phyloP scores from a whole-genome alignment of 2,113 vertebrate genomes.

The Notarius quadriscutis region DNA sequence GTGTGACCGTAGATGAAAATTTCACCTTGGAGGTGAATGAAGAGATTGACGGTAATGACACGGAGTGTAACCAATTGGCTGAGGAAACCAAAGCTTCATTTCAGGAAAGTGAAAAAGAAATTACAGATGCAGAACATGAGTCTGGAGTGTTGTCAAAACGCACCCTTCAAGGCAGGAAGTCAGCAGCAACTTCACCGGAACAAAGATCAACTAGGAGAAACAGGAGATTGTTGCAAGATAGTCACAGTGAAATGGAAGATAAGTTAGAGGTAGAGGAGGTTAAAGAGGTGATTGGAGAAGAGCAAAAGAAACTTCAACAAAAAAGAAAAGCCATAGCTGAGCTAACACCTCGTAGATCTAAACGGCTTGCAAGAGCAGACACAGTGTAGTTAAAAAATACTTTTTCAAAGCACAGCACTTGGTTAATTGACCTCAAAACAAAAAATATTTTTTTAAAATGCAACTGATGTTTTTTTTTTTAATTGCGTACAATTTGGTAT shows the following conservation, averaged over 20 bases:
- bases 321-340: constrained; percentile 36
- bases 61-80: neutral
- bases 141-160: neutral
- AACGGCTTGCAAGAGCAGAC: constrained; percentile 19
- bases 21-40: constrained; percentile 18
- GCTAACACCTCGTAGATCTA: constrained; percentile 27
- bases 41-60: neutral
- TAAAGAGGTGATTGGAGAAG: neutral
- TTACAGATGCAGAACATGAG: neutral
- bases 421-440: neutral
- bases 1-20: neutral
- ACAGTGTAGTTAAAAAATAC: neutral
- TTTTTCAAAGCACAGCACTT: neutral
- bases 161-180: neutral
- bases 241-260: neutral
- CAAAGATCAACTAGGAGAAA: constrained; percentile 18
- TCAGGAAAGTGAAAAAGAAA: constrained; percentile 33
- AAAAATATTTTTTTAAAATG: neutral
- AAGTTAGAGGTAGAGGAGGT: neutral
- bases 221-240: neutral
- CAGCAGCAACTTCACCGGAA: constrained; percentile 12
- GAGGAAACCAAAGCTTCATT: neutral
- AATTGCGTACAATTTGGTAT: neutral
- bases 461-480: neutral
- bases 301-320: neutral